phyloP scores from a whole-genome alignment of 2,113 vertebrate genomes.

The Caranx ignobilis region DNA sequence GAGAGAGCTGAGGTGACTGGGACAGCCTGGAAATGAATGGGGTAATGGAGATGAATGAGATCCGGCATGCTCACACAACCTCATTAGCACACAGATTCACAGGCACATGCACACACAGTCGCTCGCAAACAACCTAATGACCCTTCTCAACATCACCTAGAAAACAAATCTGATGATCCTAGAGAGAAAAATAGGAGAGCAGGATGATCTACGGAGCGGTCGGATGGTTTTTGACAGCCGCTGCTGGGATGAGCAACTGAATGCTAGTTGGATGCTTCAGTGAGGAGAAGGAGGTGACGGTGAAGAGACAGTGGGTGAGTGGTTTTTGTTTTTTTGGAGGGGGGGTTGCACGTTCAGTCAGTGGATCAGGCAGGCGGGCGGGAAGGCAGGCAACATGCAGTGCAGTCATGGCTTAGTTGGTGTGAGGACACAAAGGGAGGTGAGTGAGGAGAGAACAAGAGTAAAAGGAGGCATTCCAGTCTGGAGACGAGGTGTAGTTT shows the following conservation, averaged over 20 bases:
- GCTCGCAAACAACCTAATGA: conserved; percentile 26
- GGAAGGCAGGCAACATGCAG: conserved; percentile 76
- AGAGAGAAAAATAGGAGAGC: conserved; percentile 50
- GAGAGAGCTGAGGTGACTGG: conserved; percentile 93
- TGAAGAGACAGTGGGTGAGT: conserved; percentile 24
- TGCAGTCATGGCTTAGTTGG: conserved; percentile 45
- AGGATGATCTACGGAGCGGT: conserved; percentile 58
- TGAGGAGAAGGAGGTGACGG: conserved; percentile 23
- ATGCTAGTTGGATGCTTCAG: conserved; percentile 52
- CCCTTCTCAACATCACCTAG: conserved; percentile 48
- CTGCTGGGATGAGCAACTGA: conserved; percentile 50
- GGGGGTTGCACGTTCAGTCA: conserved; percentile 55
- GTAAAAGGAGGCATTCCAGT: conserved; percentile 62
- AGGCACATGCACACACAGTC: conserved; percentile 14
- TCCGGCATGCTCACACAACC: conserved; percentile 51
- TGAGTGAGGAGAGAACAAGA: conserved; percentile 18
- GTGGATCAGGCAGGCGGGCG: conserved; percentile 51
- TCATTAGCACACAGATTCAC: conserved; percentile 51
- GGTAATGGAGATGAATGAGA: conserved; percentile 79
- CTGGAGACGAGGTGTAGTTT: conserved; percentile 43
- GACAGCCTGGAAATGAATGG: conserved; percentile 86
- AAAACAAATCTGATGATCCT: conserved; percentile 64
- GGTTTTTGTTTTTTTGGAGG: not conserved
- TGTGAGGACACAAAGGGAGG: conserved; percentile 22
- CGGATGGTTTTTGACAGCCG: conserved; percentile 59